Evolutionary conservation across 2,797 vertebrate genomes (phyloP), one percentile per base, ranked within the genome.

Genomic region (Cygnus olor): DNA sequence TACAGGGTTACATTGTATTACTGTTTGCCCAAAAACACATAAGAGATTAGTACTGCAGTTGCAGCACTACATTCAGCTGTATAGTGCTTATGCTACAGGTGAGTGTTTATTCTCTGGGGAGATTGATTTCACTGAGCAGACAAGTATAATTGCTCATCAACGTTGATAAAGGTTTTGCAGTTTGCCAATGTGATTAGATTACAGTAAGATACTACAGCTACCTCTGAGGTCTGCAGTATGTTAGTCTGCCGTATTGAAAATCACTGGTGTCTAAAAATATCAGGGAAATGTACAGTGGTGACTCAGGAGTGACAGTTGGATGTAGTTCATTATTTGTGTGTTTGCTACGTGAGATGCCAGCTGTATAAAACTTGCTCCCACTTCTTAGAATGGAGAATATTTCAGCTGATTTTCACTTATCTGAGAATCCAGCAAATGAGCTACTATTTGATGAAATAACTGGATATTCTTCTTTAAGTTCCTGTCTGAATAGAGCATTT

Each of bases 401-500:
- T 92, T 93, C 86, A 58, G 76, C 79, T 94, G 93, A 95, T 96
- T 96, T 94, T 95, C 68, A 58, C 90, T 95, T 96, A 90, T 91
- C 74, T 93, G 90, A 87, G 78, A 94, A 94, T 85, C 68, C 63
- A 93, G 57, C 42, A 89, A 81, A 95, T 89, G 90, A 96, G 81
- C 85, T 90, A 82, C 53, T 95, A 51, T 94, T 90, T 89, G 88
- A 91, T 95, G 84, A 95, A 93, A 94, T 96, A 94, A 96, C 79
- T 88, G 72, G 71, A 94, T 95, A 94, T 96, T 95, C 90, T 97
- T 94, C 70, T 73, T 91, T 90, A 94, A 78, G 65, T 94, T 96
- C 80, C 68, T 87, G 54, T 74, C 85, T 97, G 90, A 96, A 92
- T 95, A 87, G 94, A 87, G 38, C 90, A 90, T 87, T 96, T 94